A percentile compares a stretch with the other conserved stretches of the same genome.
phyloP scores from a whole-genome alignment of 2,888 invertebrate genomes.

The Actias luna region DNA sequence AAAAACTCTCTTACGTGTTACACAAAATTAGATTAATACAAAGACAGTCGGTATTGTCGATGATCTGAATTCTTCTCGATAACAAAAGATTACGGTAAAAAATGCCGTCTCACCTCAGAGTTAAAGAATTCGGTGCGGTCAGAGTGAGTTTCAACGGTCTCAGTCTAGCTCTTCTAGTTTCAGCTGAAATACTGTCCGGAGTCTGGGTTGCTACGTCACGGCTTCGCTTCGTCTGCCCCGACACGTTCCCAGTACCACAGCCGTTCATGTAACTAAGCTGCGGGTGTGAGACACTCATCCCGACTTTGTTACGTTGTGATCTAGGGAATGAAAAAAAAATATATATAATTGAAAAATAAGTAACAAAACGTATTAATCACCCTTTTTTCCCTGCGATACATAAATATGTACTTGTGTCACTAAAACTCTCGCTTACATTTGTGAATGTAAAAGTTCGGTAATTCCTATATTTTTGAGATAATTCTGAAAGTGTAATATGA shows the following conservation, averaged over 20 bases:
- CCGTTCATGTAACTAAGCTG: constrained; percentile 84
- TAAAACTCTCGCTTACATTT: too few relatives aligned
- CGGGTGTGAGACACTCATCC: constrained; percentile 81
- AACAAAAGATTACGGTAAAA: background rate
- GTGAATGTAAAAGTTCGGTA: too few relatives aligned
- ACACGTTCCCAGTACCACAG: constrained; percentile 51
- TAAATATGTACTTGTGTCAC: background rate
- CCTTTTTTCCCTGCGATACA: background rate
- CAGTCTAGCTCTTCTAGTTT: constrained; percentile 77
- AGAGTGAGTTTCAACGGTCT: constrained; percentile 63
- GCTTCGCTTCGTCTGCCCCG: constrained; percentile 55
- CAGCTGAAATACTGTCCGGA: constrained; percentile 85
- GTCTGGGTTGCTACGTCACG: constrained; percentile 88
- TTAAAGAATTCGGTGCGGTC: constrained; percentile 66
- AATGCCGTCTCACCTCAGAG: constrained; percentile 52
- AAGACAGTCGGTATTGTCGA: too few relatives aligned
- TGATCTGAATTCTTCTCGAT: too few relatives aligned
- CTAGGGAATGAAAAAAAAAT: constrained; percentile 30
- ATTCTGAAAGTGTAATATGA: too few relatives aligned
- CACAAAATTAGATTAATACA: too few relatives aligned
- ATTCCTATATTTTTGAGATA: too few relatives aligned
- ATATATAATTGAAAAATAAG: too few relatives aligned
- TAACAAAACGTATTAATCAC: too few relatives aligned
- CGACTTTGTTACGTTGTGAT: constrained; percentile 73
- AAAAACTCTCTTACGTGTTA: too few relatives aligned